phyloP scores from a whole-genome alignment of 2,113 vertebrate species.

The Asarcornis scutulata region DNA sequence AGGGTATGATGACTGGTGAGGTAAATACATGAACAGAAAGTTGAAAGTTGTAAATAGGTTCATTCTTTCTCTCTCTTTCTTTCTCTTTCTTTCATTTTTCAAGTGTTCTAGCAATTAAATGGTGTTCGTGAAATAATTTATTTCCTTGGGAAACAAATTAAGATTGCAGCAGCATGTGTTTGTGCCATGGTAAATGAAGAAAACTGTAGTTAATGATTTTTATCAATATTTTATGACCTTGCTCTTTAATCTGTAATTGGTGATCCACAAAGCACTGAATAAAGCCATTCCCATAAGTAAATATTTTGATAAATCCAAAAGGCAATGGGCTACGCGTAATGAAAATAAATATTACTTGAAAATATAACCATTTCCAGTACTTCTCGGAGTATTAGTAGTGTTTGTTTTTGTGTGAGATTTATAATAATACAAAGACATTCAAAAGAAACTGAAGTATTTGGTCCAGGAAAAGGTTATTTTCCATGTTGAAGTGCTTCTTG shows the following conservation, averaged over 20 bases:
- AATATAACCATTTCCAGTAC: background rate
- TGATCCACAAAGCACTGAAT: slow-evolving; percentile 24
- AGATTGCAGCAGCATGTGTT: slow-evolving; percentile 28
- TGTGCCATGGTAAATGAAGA: slow-evolving; percentile 42
- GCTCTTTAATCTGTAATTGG: slow-evolving; percentile 48
- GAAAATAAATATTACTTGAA: background rate
- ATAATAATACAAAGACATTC: background rate
- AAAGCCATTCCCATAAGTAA: slow-evolving; percentile 41
- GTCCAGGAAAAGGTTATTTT: background rate
- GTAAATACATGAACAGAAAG: background rate
- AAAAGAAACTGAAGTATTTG: background rate
- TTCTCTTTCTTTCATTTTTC: background rate
- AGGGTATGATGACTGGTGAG: background rate
- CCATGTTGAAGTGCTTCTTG: background rate
- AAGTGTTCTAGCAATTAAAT: slow-evolving; percentile 22
- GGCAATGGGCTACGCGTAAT: background rate
- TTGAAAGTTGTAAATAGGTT: background rate
- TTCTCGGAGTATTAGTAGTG: background rate
- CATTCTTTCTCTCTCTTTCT: background rate
- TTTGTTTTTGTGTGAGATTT: background rate
- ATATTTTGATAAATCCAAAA: slow-evolving; percentile 50
- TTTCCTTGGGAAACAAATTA: slow-evolving; percentile 51
- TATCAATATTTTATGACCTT: slow-evolving; percentile 66
- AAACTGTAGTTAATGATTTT: slow-evolving; percentile 65
- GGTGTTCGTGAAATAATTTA: slow-evolving; percentile 24